Base-by-base conservation (phyloP, 2,888 invertebrate genomes). In the Oscheius sp. region DNA sequence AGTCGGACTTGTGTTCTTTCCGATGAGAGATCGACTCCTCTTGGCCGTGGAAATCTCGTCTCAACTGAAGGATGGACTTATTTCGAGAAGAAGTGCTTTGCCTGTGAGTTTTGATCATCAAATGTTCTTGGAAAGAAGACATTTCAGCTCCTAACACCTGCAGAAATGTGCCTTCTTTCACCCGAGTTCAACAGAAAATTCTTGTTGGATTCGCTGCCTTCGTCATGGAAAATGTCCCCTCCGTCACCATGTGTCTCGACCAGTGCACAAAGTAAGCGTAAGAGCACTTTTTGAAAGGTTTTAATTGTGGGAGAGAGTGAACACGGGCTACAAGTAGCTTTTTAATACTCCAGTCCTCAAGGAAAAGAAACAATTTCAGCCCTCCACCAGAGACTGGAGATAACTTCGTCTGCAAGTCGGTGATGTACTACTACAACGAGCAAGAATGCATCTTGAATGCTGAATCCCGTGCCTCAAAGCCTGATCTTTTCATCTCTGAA, bases 341-440 rank as follows among this genome's bases (percentile, higher is more conserved):
- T n/a, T n/a, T n/a, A n/a, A n/a, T 48, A 15, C 3, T 6, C 5
- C 42, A 48, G 1, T 6, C 45, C 42, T 17, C 52, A 3, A 50
- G 34, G 31, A 15, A 50, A 5, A 29, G 29, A n/a, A 27, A 46
- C 3, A 53, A n/a, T 65, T 82, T 63, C 57, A 83, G 82, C 71
- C 86, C 86, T 52, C 86, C 86, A 29, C 84, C 86, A 57, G 86
- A 86, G 79, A 84, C 85, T 42, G 86, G 85, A 45, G 81, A 83
- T 23, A 80, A 79, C 65, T 84, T 85, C 73, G 79, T 79, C 37
- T 86, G 86, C 81, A 84, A 84, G 71, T 86, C 86, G n/a, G 86
- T 82, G 50, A 86, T 86, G 86, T 86, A 86, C 77, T 86, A 86
- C 77, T 86, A 86, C 82, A 86, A 85, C 70, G 85, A 86, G 66